Base-by-base conservation (phyloP, 2,797 vertebrate genomes). In the Paguma larvata region DNA sequence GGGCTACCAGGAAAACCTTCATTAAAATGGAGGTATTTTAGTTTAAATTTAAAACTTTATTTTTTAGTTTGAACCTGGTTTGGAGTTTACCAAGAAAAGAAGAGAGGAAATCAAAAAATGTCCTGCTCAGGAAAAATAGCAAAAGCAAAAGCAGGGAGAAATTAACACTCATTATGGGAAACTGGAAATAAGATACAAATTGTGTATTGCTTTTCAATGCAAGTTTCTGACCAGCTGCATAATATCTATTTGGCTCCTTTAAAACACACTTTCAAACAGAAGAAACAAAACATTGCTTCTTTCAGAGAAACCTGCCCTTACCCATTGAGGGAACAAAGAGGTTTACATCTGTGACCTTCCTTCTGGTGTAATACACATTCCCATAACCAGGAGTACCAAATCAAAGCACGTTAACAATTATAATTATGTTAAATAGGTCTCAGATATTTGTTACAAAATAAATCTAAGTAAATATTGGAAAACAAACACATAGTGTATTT, bases 151-250 rank as follows among this genome's bases (percentile, higher is more conserved):
- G 23, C 41, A 65, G 9, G 21, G 27, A 92, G 27, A 32, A 65
- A 67, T 80, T 67, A 62, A 80, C 15, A 70, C 63, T 97, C 27
- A 94, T 23, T 89, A 89, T 63, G 67, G 38, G 90, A 68, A 78
- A 90, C 23, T 94, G 75, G 15, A 96, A 96, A 90, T 67, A 19
- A 77, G 85, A 95, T 82, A 72, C 16, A 96, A 97, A 88, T 75
- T 27, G 63, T 51, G 1, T 30, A 34, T 90, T 91, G 18, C 82
- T 94, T 67, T 94, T 97, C 84, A 77, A 0, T 95, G 86, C 59
- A 85, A 56, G 68, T 46, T 86, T 97, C 67, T 3, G 1, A 59
- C 86, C 82, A 18, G 73, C 30, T 25, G 48, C 38, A 73, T 86
- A 63, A 34, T 59, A 48, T 68, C 51, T 72, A 27, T 92, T 80